Percentiles rank a stretch among this genome's conserved stretches.
phyloP scores from a whole-genome alignment of 2,797 vertebrate genomes.

The Fundulus diaphanus region DNA sequence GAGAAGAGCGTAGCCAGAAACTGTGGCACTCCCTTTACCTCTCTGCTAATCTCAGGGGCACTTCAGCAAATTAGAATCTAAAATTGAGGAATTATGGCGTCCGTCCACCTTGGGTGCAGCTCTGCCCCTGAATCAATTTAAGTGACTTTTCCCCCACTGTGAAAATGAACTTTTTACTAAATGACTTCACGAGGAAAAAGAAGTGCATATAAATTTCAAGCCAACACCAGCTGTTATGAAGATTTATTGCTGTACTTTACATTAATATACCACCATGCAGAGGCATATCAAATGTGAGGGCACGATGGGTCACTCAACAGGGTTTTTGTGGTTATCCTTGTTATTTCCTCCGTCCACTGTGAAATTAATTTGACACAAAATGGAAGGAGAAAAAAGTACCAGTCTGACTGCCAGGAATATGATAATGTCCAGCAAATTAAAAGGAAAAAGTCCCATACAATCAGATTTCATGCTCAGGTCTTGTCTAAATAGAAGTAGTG shows the following conservation, averaged over 20 bases:
- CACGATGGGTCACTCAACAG: conserved; percentile 46
- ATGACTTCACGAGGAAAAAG: conserved; percentile 73
- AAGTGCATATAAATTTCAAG: conserved; percentile 69
- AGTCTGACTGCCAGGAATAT: conserved; percentile 1
- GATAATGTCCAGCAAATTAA: not conserved
- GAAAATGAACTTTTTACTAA: conserved; percentile 68
- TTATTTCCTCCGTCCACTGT: conserved; percentile 33
- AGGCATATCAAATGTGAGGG: conserved; percentile 44
- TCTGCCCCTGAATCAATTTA: conserved; percentile 71
- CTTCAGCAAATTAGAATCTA: conserved; percentile 66
- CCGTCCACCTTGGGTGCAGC: conserved; percentile 43
- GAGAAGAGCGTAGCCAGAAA: conserved; percentile 4
- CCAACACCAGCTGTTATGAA: conserved; percentile 70
- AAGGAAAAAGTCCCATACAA: not conserved
- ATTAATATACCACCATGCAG: conserved; percentile 60
- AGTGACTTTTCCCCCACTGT: conserved; percentile 60
- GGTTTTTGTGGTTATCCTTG: conserved; percentile 41
- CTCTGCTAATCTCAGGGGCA: conserved; percentile 62
- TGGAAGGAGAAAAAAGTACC: not conserved
- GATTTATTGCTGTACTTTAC: conserved; percentile 74
- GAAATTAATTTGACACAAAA: conserved; percentile 32
- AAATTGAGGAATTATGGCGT: conserved; percentile 73
- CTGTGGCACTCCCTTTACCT: conserved; percentile 36
- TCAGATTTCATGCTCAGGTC: not conserved
- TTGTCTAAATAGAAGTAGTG: not conserved